Base-by-base conservation (phyloP, 2,888 invertebrate genomes). In the Prionchulus punctatus region DNA sequence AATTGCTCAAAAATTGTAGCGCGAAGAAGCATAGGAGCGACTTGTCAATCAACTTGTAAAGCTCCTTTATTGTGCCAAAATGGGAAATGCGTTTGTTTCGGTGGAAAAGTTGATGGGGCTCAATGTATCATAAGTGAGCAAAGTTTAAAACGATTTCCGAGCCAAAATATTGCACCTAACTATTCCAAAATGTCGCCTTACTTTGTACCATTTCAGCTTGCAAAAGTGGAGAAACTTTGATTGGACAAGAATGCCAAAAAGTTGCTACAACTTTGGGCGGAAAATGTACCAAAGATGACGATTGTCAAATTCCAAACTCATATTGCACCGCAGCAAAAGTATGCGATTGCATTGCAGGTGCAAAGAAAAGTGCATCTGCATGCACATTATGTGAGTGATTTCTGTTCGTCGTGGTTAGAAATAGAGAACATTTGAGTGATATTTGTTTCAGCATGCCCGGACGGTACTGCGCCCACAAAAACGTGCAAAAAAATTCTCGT, bases 1-100 rank as follows among this genome's bases (percentile, higher is more conserved):
- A n/a, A 26, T 45, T 51, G 21, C 26, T n/a, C n/a, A n/a, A n/a
- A n/a, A n/a, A n/a, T n/a, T n/a, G n/a, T n/a, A n/a, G 27, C n/a
- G 21, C 69, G 69, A 23, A 62, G 63, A 30, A 64, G 64, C 56
- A 65, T 70, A 50, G 67, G 67, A 23, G 69, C 67, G 52, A 59
- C 61, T 15, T 69, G 69, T 57, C 68, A 70, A 56, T 56, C 64
- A 28, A 67, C 67, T 57, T 69, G 69, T 59, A 68, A 69, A 54
- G 66, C 68, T 18, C 69, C 69, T 26, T 58, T 70, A 45, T 57
- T 70, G 51, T 69, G 69, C 57, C 58, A 68, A 25, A 66, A 69
- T 56, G 67, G 68, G 18, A 66, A 66, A 53, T 69, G 69, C 61
- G 69, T 69, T 43, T 69, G 69, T 57, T 70, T 66, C 65, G 67